These are phyloP conservation scores for Diphyllodes magnificus DNA, from an alignment of 2,113 vertebrate genomes.

Conservation along the genomic window DNA sequence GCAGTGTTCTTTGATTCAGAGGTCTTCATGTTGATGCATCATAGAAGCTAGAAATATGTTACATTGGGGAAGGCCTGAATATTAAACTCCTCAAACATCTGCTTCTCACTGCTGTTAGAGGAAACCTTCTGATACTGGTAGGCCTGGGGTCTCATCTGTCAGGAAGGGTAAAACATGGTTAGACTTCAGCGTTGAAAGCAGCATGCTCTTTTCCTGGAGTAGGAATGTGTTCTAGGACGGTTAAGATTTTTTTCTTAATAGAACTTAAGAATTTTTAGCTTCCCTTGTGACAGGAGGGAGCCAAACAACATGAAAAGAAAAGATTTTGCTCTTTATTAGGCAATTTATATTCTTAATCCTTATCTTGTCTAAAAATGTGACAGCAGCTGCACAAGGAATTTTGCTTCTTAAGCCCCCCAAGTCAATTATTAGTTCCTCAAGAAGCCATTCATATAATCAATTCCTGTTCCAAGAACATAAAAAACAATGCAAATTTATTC, in stretches of 20 bases:
- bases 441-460: neutral
- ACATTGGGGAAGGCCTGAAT: neutral
- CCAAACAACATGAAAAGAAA: neutral
- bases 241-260: neutral
- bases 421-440: neutral
- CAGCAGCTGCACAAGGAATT: neutral
- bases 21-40: neutral
- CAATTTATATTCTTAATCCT: constrained; percentile 28
- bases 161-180: neutral
- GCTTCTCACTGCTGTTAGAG: neutral
- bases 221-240: neutral
- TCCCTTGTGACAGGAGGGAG: neutral
- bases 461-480: neutral
- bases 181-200: neutral
- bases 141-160: neutral
- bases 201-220: neutral
- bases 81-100: neutral
- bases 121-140: neutral
- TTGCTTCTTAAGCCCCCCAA: neutral
- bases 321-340: neutral
- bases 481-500: constrained; percentile 15
- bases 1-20: neutral
- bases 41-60: neutral
- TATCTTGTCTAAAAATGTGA: neutral
- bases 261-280: neutral